Percentiles rank a stretch among this genome's conserved stretches.
Evolutionary conservation across 2,888 invertebrate species (phyloP).

Genomic region (Candidula unifasciata): DNA sequence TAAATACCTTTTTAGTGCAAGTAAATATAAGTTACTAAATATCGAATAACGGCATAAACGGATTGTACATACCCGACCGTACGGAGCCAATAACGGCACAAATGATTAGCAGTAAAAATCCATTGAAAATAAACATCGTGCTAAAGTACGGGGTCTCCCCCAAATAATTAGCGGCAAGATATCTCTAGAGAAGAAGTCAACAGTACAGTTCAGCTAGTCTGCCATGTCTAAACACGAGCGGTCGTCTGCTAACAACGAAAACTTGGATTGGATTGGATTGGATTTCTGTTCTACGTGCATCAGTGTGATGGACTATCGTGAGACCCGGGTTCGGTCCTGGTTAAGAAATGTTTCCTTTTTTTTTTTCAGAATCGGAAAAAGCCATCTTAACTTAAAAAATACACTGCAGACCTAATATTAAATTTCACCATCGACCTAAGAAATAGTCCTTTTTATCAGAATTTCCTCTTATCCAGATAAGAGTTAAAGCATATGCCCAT

Average conservation of each 20-base stretch:
- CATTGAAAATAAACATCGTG: background rate
- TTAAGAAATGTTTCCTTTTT: no score
- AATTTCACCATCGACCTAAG: no score
- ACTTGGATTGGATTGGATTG: slow-evolving; percentile 19
- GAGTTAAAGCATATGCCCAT: no score
- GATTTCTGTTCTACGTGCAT: no score
- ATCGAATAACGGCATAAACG: background rate
- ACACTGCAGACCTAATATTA: no score
- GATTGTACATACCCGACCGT: background rate
- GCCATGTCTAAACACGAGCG: slow-evolving; percentile 7
- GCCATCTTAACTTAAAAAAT: no score
- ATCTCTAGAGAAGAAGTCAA: background rate
- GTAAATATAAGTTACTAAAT: background rate
- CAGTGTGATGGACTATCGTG: no score
- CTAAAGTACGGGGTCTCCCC: no score
- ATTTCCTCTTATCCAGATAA: no score
- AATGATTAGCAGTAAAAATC: background rate
- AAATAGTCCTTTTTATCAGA: no score
- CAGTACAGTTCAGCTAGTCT: background rate
- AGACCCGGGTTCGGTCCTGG: no score
- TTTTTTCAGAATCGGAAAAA: no score
- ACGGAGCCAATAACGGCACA: background rate
- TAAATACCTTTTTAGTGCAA: background rate
- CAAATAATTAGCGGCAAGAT: background rate
- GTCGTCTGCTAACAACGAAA: slow-evolving; percentile 7